A percentile compares a stretch with the other conserved stretches of the same genome.
Conservation (phyloP, 2,113 vertebrate genomes). For the Upupa epops region DNA sequence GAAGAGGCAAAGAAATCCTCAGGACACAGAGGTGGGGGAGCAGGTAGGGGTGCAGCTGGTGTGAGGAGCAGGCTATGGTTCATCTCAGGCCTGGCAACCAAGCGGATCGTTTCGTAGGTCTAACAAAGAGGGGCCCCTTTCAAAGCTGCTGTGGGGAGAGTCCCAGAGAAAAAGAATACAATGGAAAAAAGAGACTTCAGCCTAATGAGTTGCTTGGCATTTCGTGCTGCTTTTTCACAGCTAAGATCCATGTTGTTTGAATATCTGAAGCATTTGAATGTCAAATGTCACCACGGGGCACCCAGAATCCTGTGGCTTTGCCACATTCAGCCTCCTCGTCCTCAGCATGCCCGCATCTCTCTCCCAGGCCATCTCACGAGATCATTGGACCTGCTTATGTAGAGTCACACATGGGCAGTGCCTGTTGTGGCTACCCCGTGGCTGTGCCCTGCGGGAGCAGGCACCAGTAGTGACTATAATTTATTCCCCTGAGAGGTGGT, state of each 20-base stretch:
- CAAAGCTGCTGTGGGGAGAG: background rate
- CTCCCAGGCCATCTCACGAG: background rate
- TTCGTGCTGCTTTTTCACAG: background rate
- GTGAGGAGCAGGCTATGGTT: background rate
- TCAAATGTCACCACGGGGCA: fast-evolving
- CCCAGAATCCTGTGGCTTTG: background rate
- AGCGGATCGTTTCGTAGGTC: background rate
- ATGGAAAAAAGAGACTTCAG: background rate
- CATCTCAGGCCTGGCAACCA: background rate
- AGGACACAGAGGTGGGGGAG: background rate
- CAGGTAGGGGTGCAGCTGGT: background rate
- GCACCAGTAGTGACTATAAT: fast-evolving
- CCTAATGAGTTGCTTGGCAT: conserved; percentile 7
- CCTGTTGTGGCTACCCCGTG: background rate
- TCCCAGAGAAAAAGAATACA: background rate
- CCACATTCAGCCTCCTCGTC: background rate
- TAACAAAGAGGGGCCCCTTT: background rate
- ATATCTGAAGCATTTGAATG: background rate
- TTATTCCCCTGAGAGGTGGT: background rate
- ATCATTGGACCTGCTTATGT: background rate
- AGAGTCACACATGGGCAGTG: background rate
- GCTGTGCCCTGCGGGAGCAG: background rate
- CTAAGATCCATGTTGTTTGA: background rate
- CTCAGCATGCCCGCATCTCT: background rate
- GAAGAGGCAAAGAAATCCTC: background rate